Evolutionary conservation across 2,113 vertebrate genomes (phyloP).

Genomic region (Oncorhynchus keta): DNA sequence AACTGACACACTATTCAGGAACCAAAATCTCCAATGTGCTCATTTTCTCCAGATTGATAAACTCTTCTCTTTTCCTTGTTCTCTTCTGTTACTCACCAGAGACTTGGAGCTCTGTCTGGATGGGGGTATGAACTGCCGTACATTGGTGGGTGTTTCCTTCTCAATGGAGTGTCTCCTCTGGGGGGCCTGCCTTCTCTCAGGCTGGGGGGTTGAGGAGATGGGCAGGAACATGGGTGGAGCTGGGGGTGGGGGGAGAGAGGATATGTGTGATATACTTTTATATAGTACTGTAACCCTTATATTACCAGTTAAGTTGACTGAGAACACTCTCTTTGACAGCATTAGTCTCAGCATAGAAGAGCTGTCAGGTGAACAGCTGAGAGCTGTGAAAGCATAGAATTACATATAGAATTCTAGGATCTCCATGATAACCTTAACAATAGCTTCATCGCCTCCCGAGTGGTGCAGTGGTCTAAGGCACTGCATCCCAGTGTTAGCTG

Average conservation of each 20-base stretch:
- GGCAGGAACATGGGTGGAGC: slow-evolving; percentile 93
- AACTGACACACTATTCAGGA: too few species aligned
- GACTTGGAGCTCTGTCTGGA: slow-evolving; percentile 91
- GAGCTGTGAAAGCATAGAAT: too few species aligned
- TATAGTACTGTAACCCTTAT: not conserved
- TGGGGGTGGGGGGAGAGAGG: slow-evolving; percentile 47
- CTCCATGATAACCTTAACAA: too few species aligned
- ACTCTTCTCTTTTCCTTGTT: not conserved
- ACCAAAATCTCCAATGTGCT: too few species aligned
- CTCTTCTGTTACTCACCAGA: slow-evolving; percentile 80
- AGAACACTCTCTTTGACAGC: not conserved
- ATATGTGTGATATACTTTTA: not conserved
- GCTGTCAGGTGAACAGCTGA: not conserved
- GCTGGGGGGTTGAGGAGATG: slow-evolving; percentile 97
- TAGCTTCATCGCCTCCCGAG: too few species aligned
- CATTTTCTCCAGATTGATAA: not conserved
- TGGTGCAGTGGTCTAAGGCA: too few species aligned
- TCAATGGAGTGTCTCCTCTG: slow-evolving; percentile 97
- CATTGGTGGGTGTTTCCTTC: slow-evolving; percentile 94
- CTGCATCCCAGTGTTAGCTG: too few species aligned
- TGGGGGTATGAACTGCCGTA: slow-evolving; percentile 88
- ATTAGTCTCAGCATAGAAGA: not conserved
- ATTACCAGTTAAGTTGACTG: not conserved
- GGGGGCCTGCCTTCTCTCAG: slow-evolving; percentile 87
- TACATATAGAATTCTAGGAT: too few species aligned